Evolutionary conservation across 2,113 vertebrate genomes (phyloP), one percentile per base, ranked within the genome.

Genomic region (Dasyprocta punctata): DNA sequence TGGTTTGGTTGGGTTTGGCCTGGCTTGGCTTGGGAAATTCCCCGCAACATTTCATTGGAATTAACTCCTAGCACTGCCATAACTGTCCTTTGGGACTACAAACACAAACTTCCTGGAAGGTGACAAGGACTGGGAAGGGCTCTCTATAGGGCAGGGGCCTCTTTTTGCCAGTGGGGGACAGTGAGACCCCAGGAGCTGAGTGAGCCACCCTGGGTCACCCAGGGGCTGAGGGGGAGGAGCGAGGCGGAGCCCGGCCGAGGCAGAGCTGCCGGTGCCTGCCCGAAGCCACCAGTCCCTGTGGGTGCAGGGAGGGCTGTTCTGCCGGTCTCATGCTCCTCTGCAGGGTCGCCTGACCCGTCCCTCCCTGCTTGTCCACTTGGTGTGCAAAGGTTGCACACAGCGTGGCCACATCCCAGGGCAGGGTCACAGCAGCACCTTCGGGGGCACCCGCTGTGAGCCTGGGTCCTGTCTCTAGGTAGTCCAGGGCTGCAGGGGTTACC

Each of bases 401-500:
- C 19, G 10, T 65, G 16, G 44, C 71, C 60, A 41, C 69, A 12
- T 26, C 65, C 65, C 17, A 20, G n/a, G 69, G 69, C 1, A 4
- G 9, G 38, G 38, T 44, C 38, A 10, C 38, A 13, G 5, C 71
- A 7, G 10, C 8, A 9, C 41, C 13, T 28, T 49, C 6, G 16
- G 1, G 52, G 36, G 49, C n/a, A n/a, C n/a, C n/a, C n/a, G n/a
- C n/a, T n/a, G n/a, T n/a, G n/a, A n/a, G n/a, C n/a, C 19, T 52
- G 1, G 5, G 5, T 3, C 0, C 0, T 41, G 65, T 2, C 20
- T 71, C 61, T 33, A 10, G 12, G 54, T 13, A 26, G 56, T 10
- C 5, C 16, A 7, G 54, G 5, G 16, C 8, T 4, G 26, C 0
- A 0, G 0, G 52, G 61, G 63, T n/a, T 17, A 1, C 0, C 0